Evolutionary conservation across 1,140 invertebrate species (phyloP).

Genomic region (Lasioglossum baleicum): DNA sequence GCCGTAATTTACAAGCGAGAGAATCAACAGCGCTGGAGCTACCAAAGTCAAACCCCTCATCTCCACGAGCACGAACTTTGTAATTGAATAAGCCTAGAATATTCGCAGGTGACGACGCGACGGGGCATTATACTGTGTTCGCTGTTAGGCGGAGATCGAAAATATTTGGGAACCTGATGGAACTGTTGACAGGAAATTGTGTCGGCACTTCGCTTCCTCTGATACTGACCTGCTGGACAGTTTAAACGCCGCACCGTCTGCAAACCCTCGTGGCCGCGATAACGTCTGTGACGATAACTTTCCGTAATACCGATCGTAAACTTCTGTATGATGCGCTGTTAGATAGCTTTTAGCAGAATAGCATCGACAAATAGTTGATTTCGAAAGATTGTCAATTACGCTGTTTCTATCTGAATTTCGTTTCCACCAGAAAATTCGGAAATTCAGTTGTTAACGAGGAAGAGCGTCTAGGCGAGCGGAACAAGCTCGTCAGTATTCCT

Average conservation of each 20-base stretch:
- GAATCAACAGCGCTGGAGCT: slow-evolving; percentile 24
- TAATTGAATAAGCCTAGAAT: slow-evolving; percentile 39
- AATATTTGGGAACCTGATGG: slow-evolving; percentile 1
- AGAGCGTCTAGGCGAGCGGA: too few relatives aligned
- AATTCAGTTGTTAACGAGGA: neutral
- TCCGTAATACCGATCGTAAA: too few relatives aligned
- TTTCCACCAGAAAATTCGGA: too few relatives aligned
- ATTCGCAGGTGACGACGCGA: slow-evolving; percentile 26
- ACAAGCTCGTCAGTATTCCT: neutral
- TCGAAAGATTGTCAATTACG: too few relatives aligned
- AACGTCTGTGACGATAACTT: too few relatives aligned
- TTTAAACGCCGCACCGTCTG: too few relatives aligned
- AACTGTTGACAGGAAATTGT: neutral
- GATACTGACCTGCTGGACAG: too few relatives aligned
- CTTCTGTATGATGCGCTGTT: too few relatives aligned
- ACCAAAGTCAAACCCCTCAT: slow-evolving; percentile 12
- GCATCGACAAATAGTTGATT: too few relatives aligned
- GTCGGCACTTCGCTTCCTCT: neutral
- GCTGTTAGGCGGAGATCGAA: neutral
- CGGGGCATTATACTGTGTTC: slow-evolving; percentile 7
- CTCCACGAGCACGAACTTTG: slow-evolving; percentile 12
- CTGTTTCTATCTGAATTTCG: too few relatives aligned
- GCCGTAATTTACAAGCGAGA: slow-evolving; percentile 42
- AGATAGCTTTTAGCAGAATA: too few relatives aligned
- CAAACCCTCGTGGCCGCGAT: too few relatives aligned